Base-by-base conservation (phyloP, 2,797 vertebrate genomes). In the Euthynnus affinis region DNA sequence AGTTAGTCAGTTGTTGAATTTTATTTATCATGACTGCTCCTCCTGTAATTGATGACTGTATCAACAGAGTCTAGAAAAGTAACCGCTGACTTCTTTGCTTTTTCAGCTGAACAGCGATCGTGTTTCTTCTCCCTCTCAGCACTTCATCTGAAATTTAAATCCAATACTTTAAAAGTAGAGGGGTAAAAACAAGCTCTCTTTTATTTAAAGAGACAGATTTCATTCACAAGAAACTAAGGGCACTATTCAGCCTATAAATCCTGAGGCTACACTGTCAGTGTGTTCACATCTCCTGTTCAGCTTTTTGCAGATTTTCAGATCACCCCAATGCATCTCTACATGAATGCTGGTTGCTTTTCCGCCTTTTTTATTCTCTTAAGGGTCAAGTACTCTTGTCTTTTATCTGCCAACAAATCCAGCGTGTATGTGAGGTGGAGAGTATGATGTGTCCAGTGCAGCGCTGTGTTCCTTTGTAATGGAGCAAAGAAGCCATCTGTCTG, bases 1-100 rank as follows among this genome's bases (percentile, higher is more conserved):
- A 61, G 61, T 84, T 83, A 61, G 71, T 79, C 82, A 81, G 83
- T 84, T 89, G 85, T 91, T 92, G 91, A 87, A 89, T 89, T 79
- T 83, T 87, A 88, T 90, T 90, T 85, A 88, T 88, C 76, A n/a
- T 6, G 74, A 88, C 84, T 70, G 86, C 85, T 68, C 80, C 82
- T 37, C 75, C 79, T 76, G 84, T 87, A 89, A 89, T 82, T 89
- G 87, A 91, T 72, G 89, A 87, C 77, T 87, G 81, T 84, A 90
- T 90, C 87, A 83, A 88, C 83, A 49, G 66, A 14, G 82, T 61
- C 63, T 68, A 74, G 78, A 84, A 78, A 84, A 72, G 74, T 65
- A 85, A 78, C 55, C 53, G 65, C 83, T 85, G 88, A 90, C 81
- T 81, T 74, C 68, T 82, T 64, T 58, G 66, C 69, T 49, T 81